phyloP scores from a whole-genome alignment of 2,888 invertebrate species.

The Lomographa bimaculata region DNA sequence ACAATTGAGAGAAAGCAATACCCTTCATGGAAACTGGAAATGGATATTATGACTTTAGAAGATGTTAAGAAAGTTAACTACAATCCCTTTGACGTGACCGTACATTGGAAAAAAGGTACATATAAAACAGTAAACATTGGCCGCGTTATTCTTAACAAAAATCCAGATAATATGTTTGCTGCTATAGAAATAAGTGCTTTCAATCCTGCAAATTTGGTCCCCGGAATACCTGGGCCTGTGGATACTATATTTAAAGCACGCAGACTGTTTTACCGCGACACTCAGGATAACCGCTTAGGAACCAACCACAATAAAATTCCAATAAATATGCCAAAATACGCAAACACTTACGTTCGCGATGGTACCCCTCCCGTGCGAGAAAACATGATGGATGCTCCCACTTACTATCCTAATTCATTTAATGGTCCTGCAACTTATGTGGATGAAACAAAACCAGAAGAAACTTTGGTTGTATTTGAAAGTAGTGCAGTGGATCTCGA shows the following conservation, averaged over 20 bases:
- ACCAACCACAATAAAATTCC: conserved; percentile 44
- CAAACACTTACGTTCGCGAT: conserved; percentile 43
- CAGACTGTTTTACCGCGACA: conserved; percentile 77
- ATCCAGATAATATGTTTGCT: too few species aligned
- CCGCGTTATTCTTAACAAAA: conserved; percentile 49
- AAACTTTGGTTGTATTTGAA: conserved; percentile 23
- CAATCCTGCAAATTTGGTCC: conserved; percentile 52
- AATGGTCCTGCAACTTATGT: conserved; percentile 46
- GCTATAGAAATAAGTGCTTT: conserved; percentile 80
- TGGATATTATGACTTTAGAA: conserved; percentile 53
- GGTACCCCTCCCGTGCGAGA: conserved; percentile 38
- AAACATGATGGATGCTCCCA: conserved; percentile 42
- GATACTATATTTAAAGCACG: conserved; percentile 80
- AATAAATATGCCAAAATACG: conserved; percentile 41
- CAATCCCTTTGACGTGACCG: conserved; percentile 60
- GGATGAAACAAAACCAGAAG: conserved; percentile 42
- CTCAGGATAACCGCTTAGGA: conserved; percentile 66
- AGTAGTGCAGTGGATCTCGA: conserved; percentile 25
- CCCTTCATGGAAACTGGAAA: conserved; percentile 60
- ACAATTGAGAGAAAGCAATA: conserved; percentile 26
- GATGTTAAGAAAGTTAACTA: conserved; percentile 50
- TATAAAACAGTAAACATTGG: conserved; percentile 55
- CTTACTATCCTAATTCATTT: conserved; percentile 48
- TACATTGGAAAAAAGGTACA: conserved; percentile 61
- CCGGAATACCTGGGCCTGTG: conserved; percentile 77